phyloP scores from a whole-genome alignment of 2,797 vertebrate species.

The Triplophysa yarkandensis region DNA sequence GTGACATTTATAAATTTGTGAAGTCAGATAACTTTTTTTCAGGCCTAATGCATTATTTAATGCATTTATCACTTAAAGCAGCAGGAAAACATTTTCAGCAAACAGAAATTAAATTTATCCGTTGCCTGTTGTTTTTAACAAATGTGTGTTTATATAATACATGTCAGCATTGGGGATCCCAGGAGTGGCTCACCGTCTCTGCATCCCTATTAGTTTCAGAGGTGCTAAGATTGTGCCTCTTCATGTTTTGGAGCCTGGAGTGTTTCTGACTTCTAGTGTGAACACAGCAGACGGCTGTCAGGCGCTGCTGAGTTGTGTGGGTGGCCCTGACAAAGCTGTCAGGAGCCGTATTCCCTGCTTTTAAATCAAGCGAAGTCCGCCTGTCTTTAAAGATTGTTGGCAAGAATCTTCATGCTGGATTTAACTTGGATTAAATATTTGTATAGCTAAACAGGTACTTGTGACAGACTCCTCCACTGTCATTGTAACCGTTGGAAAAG shows the following conservation, averaged over 20 bases:
- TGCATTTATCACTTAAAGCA: neutral
- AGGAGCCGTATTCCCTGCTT: conserved; percentile 15
- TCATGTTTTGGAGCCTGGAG: conserved; percentile 22
- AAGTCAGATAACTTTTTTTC: no score
- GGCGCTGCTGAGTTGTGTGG: conserved; percentile 24
- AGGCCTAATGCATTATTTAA: no score
- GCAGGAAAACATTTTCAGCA: neutral
- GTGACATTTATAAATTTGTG: no score
- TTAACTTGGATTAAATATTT: conserved; percentile 11
- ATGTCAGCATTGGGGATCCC: neutral
- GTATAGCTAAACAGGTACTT: neutral
- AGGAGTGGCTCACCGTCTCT: neutral
- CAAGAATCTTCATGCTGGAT: conserved; percentile 20
- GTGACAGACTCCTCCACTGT: neutral
- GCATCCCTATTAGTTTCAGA: conserved; percentile 1
- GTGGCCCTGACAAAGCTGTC: conserved; percentile 30
- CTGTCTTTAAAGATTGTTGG: conserved; percentile 17
- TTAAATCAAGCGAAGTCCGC: conserved; percentile 1
- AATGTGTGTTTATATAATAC: neutral
- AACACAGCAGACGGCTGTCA: conserved; percentile 20
- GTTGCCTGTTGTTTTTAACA: neutral
- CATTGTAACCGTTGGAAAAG: neutral
- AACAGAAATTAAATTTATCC: neutral
- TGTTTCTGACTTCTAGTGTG: conserved; percentile 12
- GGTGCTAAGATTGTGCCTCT: neutral